Evolutionary conservation across 2,888 invertebrate species (phyloP).

Genomic region (Meteorus colon): DNA sequence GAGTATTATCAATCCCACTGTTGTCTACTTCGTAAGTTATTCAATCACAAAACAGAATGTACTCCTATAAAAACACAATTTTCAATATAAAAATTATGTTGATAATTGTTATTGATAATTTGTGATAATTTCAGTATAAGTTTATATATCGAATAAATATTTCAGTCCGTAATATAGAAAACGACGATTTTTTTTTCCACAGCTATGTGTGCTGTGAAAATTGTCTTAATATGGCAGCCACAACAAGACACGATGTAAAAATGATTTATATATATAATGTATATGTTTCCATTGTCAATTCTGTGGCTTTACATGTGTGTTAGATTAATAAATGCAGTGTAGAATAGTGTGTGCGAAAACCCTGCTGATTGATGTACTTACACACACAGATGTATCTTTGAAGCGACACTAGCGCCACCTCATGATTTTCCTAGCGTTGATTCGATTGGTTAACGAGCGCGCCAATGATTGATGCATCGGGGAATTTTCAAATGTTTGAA

Average conservation of each 20-base stretch:
- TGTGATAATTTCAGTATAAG: background rate
- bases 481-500: slow-evolving; percentile 3
- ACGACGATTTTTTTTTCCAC: background rate
- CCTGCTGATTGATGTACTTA: no score
- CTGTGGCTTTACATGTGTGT: no score
- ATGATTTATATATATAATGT: background rate
- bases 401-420: background rate
- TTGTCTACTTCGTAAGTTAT: background rate
- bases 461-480: slow-evolving; percentile 7
- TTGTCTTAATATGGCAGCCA: slow-evolving; percentile 1
- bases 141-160: background rate
- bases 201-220: background rate
- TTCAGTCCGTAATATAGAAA: background rate
- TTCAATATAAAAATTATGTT: background rate
- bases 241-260: slow-evolving; percentile 10
- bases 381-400: background rate
- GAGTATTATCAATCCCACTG: background rate
- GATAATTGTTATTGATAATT: background rate
- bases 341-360: no score
- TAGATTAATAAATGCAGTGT: no score
- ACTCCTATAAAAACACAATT: background rate
- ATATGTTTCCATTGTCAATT: no score
- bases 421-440: background rate
- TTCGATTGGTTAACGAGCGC: background rate
- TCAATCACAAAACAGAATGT: background rate